Base-by-base conservation (phyloP, 2,797 vertebrate genomes). In the Potorous gilbertii region DNA sequence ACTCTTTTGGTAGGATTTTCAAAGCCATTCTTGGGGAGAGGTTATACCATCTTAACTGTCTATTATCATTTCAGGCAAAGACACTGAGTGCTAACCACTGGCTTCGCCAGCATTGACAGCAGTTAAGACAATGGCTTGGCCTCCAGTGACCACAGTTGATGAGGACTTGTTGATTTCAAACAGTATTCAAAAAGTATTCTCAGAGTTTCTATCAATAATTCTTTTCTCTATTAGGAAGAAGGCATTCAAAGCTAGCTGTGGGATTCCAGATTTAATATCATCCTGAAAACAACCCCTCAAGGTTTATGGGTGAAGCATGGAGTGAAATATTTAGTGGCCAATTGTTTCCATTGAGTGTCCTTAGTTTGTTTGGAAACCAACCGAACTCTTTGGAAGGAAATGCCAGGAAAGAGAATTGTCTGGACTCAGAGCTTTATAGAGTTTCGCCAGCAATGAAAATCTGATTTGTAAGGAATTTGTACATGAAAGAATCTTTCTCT, bases 231-330 rank as follows among this genome's bases (percentile, higher is more conserved):
- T 6, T 29, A 55, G 90, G 54, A 66, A 92, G 95, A 74, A 91
- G 91, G 54, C 90, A 62, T 28, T 96, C 66, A 62, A 81, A 96
- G 56, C 91, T 91, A 97, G 59, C 5, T 95, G 56, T 93, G 40
- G 3, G 5, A 50, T 97, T 94, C 56, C 94, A 56, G 74, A 92
- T 93, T 93, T 89, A 91, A 54, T 92, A 94, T 91, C 31, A 93
- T 92, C 54, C 89, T 74, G 34, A 90, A 94, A 66, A 29, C 92
- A 50, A 31, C 4, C 29, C 91, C 91, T n/a, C 55, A 90, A 56
- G 18, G 24, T 95, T 95, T 74, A 29, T 81, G 74, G 74, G 74
- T 81, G 74, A 31, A 46, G 31, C 93, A 54, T 54, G 94, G 52
- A 93, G 81, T 92, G 87, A 92, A 95, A 90, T 92, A 90, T 92